phyloP scores from a whole-genome alignment of 2,888 invertebrate species.

The Rotaria magnacalcarata region DNA sequence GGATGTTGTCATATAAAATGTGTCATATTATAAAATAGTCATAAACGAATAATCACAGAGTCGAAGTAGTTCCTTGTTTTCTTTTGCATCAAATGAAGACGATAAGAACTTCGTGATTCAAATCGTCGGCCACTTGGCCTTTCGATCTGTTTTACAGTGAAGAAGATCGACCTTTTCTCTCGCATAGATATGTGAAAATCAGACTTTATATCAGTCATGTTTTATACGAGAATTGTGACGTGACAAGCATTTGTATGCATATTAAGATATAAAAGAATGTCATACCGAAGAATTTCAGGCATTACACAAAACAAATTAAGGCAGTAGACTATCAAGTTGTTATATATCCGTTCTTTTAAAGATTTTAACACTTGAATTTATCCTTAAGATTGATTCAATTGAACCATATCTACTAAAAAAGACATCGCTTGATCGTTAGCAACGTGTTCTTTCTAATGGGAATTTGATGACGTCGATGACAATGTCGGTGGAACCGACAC shows the following conservation, averaged over 20 bases:
- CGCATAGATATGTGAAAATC: constrained; percentile 12
- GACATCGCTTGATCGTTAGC: not conserved
- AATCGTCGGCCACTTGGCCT: constrained; percentile 12
- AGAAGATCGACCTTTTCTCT: not conserved
- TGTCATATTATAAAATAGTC: not conserved
- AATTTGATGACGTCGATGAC: constrained; percentile 16
- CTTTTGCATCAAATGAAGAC: not conserved
- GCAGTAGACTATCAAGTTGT: not conserved
- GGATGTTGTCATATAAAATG: not conserved
- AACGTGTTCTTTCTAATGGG: constrained; percentile 26
- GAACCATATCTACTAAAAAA: constrained; percentile 1
- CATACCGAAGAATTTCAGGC: not conserved
- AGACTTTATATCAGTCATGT: not conserved
- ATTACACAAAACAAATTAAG: not conserved
- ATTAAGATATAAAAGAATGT: not conserved
- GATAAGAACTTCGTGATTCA: not conserved
- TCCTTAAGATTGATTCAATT: not conserved
- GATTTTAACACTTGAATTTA: not conserved
- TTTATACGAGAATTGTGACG: not conserved
- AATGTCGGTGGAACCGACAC: not conserved
- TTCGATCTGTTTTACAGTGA: not conserved
- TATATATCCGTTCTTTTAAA: not conserved
- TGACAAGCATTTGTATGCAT: not conserved
- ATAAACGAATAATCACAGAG: constrained; percentile 7
- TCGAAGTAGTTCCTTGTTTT: not conserved